phyloP scores from a whole-genome alignment of 2,113 vertebrate species.

The Sterna hirundo region DNA sequence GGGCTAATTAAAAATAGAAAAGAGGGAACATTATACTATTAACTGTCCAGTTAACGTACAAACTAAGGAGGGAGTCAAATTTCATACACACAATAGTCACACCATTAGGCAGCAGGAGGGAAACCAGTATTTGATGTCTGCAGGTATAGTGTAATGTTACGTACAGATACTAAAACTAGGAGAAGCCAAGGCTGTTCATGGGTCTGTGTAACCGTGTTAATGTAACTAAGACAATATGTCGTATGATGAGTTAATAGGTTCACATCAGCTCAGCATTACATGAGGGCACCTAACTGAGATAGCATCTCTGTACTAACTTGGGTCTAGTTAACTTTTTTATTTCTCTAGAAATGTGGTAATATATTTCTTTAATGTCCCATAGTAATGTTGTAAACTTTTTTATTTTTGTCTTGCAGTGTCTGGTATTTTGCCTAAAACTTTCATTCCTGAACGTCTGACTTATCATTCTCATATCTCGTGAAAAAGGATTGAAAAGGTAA shows the following conservation, averaged over 20 bases:
- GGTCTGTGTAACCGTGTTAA: not conserved
- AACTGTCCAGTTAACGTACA: not conserved
- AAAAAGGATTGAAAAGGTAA: not conserved
- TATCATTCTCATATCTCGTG: not conserved
- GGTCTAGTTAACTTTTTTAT: not conserved
- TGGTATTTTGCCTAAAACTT: not conserved
- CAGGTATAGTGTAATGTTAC: not conserved
- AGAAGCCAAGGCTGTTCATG: not conserved
- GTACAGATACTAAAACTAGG: not conserved
- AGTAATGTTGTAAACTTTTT: not conserved
- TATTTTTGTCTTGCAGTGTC: not conserved
- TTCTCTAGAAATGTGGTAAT: not conserved
- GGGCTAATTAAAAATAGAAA: constrained; percentile 27
- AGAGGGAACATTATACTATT: not conserved
- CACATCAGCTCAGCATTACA: not conserved
- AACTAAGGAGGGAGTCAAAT: not conserved
- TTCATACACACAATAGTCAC: not conserved
- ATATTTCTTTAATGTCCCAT: not conserved
- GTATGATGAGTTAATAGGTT: not conserved
- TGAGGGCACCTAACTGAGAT: not conserved
- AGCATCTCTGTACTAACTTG: not conserved
- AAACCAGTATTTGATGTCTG: not conserved
- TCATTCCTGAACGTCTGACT: not conserved
- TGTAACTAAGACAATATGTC: not conserved
- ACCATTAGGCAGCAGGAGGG: not conserved